Conservation (phyloP, 2,113 vertebrate genomes). For the Crotalus horridus region DNA sequence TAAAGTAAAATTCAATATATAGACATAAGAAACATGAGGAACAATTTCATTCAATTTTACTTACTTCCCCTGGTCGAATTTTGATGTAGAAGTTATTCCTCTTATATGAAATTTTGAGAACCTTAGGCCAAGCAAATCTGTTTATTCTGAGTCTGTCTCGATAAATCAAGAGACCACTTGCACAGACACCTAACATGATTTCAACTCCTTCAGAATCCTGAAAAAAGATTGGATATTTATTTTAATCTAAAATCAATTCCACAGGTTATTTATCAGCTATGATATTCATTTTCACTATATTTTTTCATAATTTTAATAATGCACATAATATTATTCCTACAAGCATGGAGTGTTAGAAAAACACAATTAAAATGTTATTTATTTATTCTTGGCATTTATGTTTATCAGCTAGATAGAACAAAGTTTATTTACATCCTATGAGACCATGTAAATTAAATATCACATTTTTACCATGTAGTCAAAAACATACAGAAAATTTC, state of each 20-base stretch:
- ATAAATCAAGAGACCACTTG: conserved; percentile 94
- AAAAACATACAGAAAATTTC: neutral
- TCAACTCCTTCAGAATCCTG: conserved; percentile 98
- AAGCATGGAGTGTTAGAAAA: neutral
- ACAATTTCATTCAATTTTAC: conserved; percentile 4
- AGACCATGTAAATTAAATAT: neutral
- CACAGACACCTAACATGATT: conserved; percentile 96
- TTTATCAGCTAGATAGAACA: neutral
- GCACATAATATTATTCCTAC: neutral
- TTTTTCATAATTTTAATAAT: neutral
- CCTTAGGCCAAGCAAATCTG: conserved; percentile 96
- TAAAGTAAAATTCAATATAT: neutral
- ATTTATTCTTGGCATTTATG: neutral
- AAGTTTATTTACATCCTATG: neutral
- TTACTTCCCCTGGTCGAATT: conserved; percentile 95
- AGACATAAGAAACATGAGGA: neutral
- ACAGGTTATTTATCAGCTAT: neutral
- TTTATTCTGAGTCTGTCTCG: conserved; percentile 94
- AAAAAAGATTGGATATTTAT: conserved; percentile 12
- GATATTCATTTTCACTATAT: neutral
- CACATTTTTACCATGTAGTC: no score
- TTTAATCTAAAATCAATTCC: neutral
- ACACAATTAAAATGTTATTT: neutral
- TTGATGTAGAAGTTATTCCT: conserved; percentile 99
- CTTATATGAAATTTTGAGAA: conserved; percentile 99